Percentiles rank a stretch among this genome's conserved stretches.
Evolutionary conservation across 2,888 invertebrate genomes (phyloP).

Genomic region (Trilocha varians): DNA sequence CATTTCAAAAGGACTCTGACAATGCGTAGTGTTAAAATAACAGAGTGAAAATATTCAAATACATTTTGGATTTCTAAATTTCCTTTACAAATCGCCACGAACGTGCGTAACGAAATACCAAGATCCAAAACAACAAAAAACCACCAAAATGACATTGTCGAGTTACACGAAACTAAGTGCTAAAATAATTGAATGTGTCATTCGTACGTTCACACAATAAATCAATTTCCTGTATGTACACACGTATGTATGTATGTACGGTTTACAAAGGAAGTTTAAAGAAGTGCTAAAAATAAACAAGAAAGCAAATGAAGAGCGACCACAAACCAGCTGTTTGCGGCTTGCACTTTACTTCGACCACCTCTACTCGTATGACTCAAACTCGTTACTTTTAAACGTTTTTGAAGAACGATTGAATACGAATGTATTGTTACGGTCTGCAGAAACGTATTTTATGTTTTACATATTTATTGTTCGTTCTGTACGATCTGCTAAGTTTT

Average conservation of each 20-base stretch:
- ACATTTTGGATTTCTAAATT: too few species aligned
- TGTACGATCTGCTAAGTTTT: too few species aligned
- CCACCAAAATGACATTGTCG: too few species aligned
- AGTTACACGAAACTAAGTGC: background rate
- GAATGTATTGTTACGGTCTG: background rate
- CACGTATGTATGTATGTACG: background rate
- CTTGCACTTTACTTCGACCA: slow-evolving; percentile 10
- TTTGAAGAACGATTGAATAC: background rate
- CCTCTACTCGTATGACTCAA: background rate
- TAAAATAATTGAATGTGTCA: background rate
- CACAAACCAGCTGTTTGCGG: slow-evolving; percentile 11
- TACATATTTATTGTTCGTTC: background rate
- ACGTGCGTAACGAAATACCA: too few species aligned
- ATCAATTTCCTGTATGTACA: background rate
- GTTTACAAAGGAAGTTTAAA: background rate
- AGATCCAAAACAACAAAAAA: too few species aligned
- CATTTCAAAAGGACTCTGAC: too few species aligned
- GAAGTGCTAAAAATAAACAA: slow-evolving; percentile 2
- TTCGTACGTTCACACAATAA: background rate
- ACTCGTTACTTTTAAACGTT: background rate
- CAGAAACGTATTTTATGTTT: background rate
- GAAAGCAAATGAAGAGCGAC: slow-evolving; percentile 7
- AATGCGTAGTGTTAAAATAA: too few species aligned
- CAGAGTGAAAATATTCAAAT: too few species aligned
- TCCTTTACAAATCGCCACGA: too few species aligned